These are phyloP conservation scores for Oligia strigilis DNA, from an alignment of 2,888 invertebrate species.

Conservation along the genomic window DNA sequence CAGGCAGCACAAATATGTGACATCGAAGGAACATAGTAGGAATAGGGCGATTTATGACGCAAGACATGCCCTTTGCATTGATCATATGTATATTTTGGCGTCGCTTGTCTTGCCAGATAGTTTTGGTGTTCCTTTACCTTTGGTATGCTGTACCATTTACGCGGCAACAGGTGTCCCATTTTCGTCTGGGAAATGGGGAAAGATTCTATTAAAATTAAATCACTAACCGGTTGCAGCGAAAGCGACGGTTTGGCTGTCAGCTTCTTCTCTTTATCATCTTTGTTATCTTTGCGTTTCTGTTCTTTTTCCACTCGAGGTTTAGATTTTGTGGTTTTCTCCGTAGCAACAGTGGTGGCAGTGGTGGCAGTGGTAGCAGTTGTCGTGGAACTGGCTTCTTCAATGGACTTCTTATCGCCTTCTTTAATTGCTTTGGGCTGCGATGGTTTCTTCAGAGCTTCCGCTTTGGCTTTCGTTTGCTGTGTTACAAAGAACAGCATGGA, in stretches of 20 bases:
- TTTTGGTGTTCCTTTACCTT: no score
- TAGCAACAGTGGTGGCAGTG: conserved; percentile 67
- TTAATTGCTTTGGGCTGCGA: conserved; percentile 81
- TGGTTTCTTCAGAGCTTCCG: conserved; percentile 90
- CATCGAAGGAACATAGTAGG: no score
- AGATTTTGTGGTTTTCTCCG: conserved; percentile 73
- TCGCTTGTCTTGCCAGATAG: no score
- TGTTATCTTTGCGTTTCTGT: conserved; percentile 41
- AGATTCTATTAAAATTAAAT: conserved; percentile 8
- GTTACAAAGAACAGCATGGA: conserved; percentile 6
- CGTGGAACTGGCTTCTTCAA: conserved; percentile 74
- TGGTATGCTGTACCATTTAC: not conserved
- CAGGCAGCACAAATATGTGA: no score
- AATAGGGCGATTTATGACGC: no score
- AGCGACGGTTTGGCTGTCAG: conserved; percentile 35
- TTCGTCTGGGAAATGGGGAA: not conserved
- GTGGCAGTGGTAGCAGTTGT: conserved; percentile 60
- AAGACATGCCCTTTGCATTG: no score
- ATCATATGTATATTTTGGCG: no score
- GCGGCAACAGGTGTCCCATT: no score
- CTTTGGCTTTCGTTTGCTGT: conserved; percentile 89
- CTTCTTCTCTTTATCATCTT: conserved; percentile 45
- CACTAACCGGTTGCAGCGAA: conserved; percentile 44
- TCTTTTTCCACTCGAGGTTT: conserved; percentile 56
- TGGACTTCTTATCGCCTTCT: conserved; percentile 79